phyloP scores from a whole-genome alignment of 2,797 vertebrate species.

The Leptoclinus maculatus region DNA sequence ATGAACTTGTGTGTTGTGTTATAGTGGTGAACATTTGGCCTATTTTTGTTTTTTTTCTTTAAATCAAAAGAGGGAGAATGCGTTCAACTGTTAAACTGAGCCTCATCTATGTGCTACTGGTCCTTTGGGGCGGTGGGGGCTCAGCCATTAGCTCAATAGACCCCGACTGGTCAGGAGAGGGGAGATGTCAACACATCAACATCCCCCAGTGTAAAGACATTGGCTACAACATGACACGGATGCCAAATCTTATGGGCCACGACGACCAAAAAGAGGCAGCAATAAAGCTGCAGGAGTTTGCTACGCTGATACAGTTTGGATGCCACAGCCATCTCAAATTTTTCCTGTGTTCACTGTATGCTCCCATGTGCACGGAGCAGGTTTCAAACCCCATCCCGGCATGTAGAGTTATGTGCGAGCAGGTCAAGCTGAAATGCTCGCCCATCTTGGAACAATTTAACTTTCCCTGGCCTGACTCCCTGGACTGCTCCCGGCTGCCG shows the following conservation, averaged over 20 bases:
- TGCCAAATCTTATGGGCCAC: constrained; percentile 98
- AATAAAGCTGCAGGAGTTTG: constrained; percentile 96
- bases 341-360: constrained; percentile 97
- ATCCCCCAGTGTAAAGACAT: constrained; percentile 98
- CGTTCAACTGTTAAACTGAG: constrained; percentile 52
- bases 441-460: constrained; percentile 96
- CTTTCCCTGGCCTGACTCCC: constrained; percentile 95
- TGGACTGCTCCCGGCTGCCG: constrained; percentile 94
- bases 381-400: constrained; percentile 97
- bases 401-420: constrained; percentile 97
- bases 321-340: constrained; percentile 97
- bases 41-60: constrained; percentile 3
- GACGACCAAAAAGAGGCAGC: constrained; percentile 95
- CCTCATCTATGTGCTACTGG: constrained; percentile 66
- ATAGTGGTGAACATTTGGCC: constrained; percentile 32
- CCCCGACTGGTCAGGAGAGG: constrained; percentile 90
- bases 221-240: constrained; percentile 97
- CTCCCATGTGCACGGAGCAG: constrained; percentile 99
- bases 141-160: constrained; percentile 93
- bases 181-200: constrained; percentile 93
- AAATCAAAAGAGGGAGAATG: constrained; percentile 69
- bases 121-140: constrained; percentile 71
- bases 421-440: constrained; percentile 93
- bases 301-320: constrained; percentile 94
- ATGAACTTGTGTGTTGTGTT: constrained; percentile 42